Conservation (phyloP, 2,113 vertebrate species). For the Dryoscopus gambensis region DNA sequence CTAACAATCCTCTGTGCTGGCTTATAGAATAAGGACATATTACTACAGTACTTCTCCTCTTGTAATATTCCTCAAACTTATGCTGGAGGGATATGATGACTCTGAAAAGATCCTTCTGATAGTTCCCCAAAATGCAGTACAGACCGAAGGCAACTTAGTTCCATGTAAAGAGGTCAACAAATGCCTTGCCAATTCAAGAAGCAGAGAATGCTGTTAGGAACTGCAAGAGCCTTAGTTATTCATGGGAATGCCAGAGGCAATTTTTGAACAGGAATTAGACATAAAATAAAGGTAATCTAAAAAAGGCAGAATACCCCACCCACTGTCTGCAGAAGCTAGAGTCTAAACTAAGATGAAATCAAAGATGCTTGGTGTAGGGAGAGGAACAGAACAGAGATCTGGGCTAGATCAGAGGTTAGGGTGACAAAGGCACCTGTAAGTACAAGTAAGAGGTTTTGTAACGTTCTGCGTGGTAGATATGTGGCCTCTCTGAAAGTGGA, state of each 20-base stretch:
- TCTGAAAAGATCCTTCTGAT: background rate
- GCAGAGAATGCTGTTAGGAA: background rate
- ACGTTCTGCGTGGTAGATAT: background rate
- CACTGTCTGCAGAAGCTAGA: background rate
- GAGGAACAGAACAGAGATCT: background rate
- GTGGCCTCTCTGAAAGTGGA: background rate
- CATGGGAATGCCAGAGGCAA: background rate
- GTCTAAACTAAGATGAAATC: background rate
- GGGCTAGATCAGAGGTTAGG: background rate
- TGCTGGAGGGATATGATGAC: background rate
- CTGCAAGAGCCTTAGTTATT: background rate
- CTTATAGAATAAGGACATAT: background rate
- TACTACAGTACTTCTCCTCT: background rate
- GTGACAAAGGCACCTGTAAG: background rate
- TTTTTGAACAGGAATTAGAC: background rate
- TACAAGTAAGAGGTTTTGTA: background rate
- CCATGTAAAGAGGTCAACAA: background rate
- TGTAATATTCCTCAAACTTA: background rate
- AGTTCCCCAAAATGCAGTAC: background rate
- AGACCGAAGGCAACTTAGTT: background rate
- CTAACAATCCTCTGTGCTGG: rapidly evolving
- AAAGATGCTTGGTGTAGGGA: background rate
- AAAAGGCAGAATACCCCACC: background rate
- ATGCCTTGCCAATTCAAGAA: background rate
- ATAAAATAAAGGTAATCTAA: background rate